phyloP scores from a whole-genome alignment of 1,140 invertebrate species.

The Ridgeia piscesae region DNA sequence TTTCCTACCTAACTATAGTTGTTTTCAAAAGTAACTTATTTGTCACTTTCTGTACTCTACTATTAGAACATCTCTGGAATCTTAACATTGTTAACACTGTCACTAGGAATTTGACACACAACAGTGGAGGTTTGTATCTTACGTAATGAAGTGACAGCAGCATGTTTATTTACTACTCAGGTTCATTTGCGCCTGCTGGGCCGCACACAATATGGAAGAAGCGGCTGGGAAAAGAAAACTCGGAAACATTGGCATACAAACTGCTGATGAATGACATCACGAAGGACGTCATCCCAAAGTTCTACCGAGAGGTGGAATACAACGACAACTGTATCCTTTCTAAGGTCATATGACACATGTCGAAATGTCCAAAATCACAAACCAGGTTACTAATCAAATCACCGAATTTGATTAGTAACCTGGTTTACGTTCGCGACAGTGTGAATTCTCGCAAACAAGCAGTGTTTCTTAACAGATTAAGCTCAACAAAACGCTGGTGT shows the following conservation, averaged over 20 bases:
- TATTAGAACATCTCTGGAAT: background rate
- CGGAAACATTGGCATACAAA: constrained; percentile 74
- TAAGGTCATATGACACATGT: background rate
- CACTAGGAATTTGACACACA: background rate
- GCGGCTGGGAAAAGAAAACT: constrained; percentile 64
- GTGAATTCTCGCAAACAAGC: background rate
- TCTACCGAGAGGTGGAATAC: constrained; percentile 83
- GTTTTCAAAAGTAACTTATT: background rate
- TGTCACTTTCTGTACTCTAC: background rate
- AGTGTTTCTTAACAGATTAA: background rate
- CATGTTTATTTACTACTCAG: constrained; percentile 58
- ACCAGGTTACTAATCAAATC: too few relatives aligned
- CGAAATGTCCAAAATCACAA: too few relatives aligned
- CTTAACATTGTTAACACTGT: background rate
- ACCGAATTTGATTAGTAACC: too few relatives aligned
- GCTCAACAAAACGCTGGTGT: background rate
- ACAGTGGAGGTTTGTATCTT: background rate
- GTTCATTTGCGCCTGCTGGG: constrained; percentile 88
- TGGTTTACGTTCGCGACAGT: background rate
- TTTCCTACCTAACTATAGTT: too few relatives aligned
- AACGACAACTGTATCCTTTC: constrained; percentile 73
- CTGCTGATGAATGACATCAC: constrained; percentile 76
- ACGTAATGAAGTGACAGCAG: background rate
- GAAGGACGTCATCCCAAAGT: constrained; percentile 78
- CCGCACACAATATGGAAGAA: constrained; percentile 94